Evolutionary conservation across 2,113 vertebrate species (phyloP), one percentile per base, ranked within the genome.

Genomic region (Cephalophus harveyi): DNA sequence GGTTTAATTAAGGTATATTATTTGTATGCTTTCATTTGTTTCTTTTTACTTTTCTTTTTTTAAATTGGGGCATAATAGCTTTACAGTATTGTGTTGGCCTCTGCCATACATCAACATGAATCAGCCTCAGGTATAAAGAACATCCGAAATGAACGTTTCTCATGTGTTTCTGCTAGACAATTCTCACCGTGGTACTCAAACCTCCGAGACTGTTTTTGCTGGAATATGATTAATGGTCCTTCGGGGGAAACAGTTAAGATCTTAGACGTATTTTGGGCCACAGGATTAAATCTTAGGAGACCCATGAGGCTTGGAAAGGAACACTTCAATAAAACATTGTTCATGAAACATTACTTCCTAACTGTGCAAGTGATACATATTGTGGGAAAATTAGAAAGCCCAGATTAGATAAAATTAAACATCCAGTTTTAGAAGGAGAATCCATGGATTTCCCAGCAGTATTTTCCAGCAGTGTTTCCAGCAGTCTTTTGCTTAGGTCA

Each of bases 361-460:
- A 60, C 71, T 60, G 33, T 11, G 57, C 46, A 46, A 64, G 19
- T 71, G 46, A 46, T 1, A 16, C 33, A 5, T 27, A 6, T 86
- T 76, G 46, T 81, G 81, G 87, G 74, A 43, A 95, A 88, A 60
- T 79, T 40, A 79, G 50, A 59, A 83, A 95, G 43, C 91, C 5
- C 48, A 46, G 82, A 67, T 36, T 17, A 85, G 87, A 23, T 40
- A 28, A 82, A 67, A 50, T 40, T 21, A 59, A 67, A 46, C 48
- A 28, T 89, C 40, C n/a, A 55, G 36, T 64, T 96, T 76, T 57
- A 28, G 59, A 84, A 89, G 40, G 62, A 83, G n/a, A 43, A 3
- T 12, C 33, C 6, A 7, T 27, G 71, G 9, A 25, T 50, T 87
- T 92, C 28, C 84, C 92, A 48, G 40, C 43, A 46, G 36, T 46